Evolutionary conservation across 2,113 vertebrate genomes (phyloP).

Genomic region (Myotis davidii): DNA sequence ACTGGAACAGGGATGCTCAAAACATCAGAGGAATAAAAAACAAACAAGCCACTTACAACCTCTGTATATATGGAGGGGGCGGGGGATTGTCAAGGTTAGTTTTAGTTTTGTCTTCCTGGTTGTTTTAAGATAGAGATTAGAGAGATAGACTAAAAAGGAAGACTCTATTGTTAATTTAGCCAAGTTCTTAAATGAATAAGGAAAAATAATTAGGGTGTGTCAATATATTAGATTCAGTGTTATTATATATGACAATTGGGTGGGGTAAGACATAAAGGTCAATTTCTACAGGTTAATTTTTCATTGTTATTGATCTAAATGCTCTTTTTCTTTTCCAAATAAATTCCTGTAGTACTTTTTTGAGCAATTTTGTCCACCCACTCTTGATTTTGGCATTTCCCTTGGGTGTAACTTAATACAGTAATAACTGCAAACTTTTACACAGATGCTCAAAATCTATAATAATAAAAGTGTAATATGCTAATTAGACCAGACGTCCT

Average conservation of each 20-base stretch:
- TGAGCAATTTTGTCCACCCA: not conserved
- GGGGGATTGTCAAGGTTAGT: not conserved
- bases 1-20: not conserved
- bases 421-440: constrained; percentile 57
- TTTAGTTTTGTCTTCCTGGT: not conserved
- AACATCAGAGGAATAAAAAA: not conserved
- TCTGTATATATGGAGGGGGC: not conserved
- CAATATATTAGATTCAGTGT: not conserved
- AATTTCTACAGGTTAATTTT: constrained; percentile 6
- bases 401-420: not conserved
- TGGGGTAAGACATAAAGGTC: not conserved
- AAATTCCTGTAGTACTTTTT: constrained; percentile 37
- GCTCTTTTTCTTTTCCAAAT: constrained; percentile 47
- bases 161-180: not conserved
- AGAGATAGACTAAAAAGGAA: not conserved
- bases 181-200: constrained; percentile 24
- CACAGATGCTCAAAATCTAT: constrained; percentile 59
- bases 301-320: constrained; percentile 41
- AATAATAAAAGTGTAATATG: no score
- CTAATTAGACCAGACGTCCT: no score
- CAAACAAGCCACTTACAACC: not conserved
- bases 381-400: constrained; percentile 48
- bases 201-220: not conserved
- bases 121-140: not conserved
- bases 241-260: not conserved